Evolutionary conservation across 2,113 vertebrate species (phyloP), one percentile per base, ranked within the genome.

Genomic region (Lepisosteus oculatus): DNA sequence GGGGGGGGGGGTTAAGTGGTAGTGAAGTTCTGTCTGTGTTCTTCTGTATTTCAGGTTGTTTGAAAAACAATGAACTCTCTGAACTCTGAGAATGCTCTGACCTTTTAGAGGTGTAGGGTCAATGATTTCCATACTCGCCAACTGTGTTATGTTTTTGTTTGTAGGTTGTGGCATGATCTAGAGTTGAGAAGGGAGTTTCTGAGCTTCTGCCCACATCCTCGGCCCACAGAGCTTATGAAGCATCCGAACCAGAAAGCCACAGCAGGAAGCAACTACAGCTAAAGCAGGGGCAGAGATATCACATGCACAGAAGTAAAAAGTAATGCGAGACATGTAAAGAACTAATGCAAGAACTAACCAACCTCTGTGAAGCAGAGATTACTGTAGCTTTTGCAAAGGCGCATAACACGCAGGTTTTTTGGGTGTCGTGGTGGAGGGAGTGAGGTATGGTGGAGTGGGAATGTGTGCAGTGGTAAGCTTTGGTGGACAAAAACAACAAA

Each of bases 161-260:
- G 43, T 44, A 0, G 43, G 72, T 62, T 75, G 78, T 72, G 74
- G 76, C 78, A 80, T 85, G 77, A 67, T 77, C 15, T 8, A 65
- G 72, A 82, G 65, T 4, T 70, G 12, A 51, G 73, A 0, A 43
- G 71, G 76, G 78, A 41, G 65, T 8, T 59, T 44, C 79, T 0
- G 0, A 71, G 74, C 72, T 72, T 74, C 65, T 84, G 69, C 87
- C 87, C 90, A 90, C 91, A 89, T 93, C 90, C 88, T 84, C 79
- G 73, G 43, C 87, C 83, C 85, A 68, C 77, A 3, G 73, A 74
- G 70, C 57, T 63, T 0, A 0, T 3, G 77, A 75, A 72, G 81
- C 84, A 80, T 85, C 76, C 85, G 79, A 14, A 89, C 85, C 75
- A 47, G 83, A 80, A 86, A 77, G 79, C 87, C 85, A 76, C 83